phyloP scores from a whole-genome alignment of 2,888 invertebrate species.

The Torymus texanus region DNA sequence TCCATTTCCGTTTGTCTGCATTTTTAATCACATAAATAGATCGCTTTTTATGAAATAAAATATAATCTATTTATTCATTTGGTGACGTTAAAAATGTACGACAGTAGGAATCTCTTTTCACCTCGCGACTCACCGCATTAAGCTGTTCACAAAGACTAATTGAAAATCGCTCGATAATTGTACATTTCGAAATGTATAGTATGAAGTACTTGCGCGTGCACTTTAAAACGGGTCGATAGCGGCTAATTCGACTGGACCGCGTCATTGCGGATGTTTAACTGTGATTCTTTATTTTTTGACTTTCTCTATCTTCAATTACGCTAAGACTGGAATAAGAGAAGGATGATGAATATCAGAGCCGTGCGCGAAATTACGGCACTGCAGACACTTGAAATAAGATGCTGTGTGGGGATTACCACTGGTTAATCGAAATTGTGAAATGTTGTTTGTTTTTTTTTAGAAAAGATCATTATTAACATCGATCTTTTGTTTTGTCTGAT shows the following conservation, averaged over 20 bases:
- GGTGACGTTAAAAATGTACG: no score
- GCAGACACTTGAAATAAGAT: not conserved
- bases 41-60: no score
- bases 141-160: not conserved
- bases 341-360: constrained; percentile 13
- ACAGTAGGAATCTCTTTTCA: no score
- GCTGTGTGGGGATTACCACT: constrained; percentile 23
- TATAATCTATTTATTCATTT: no score
- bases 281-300: constrained; percentile 55
- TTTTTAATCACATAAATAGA: no score
- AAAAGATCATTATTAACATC: not conserved
- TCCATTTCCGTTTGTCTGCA: no score
- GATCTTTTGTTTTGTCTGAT: constrained; percentile 1
- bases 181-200: not conserved
- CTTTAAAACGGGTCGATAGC: constrained; percentile 18
- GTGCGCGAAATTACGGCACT: constrained; percentile 15
- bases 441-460: constrained; percentile 10
- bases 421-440: constrained; percentile 18
- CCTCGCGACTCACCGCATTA: no score
- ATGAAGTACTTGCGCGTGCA: constrained; percentile 7
- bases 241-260: constrained; percentile 37
- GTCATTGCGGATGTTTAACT: constrained; percentile 51
- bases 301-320: constrained; percentile 32
- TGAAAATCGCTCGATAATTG: not conserved
- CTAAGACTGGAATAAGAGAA: constrained; percentile 19